Conservation (phyloP, 2,113 vertebrate genomes). For the Azemiops feae region DNA sequence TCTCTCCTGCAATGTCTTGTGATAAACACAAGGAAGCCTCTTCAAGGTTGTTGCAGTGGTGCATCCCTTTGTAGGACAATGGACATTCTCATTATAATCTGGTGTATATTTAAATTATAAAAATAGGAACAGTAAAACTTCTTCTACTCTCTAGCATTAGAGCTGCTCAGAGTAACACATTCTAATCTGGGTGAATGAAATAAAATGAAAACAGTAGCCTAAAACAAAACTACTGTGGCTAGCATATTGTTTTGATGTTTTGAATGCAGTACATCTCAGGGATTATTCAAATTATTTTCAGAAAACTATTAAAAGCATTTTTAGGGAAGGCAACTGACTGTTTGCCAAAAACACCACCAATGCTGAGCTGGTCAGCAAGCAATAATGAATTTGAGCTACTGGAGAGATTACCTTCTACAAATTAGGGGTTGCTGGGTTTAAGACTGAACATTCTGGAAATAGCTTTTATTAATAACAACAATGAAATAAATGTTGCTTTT, state of each 20-base stretch:
- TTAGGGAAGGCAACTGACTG: not conserved
- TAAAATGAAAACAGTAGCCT: not conserved
- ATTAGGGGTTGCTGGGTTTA: not conserved
- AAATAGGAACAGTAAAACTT: not conserved
- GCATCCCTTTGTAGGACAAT: not conserved
- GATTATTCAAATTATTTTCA: slow-evolving; percentile 36
- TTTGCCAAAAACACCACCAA: fast-evolving
- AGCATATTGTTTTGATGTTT: not conserved
- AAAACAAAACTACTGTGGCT: not conserved
- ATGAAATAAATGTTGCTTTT: not conserved
- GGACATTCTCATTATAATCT: not conserved
- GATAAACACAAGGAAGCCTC: not conserved
- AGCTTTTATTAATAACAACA: not conserved
- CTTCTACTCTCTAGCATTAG: not conserved
- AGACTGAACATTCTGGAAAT: not conserved
- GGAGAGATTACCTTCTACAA: not conserved
- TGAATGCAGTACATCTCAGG: slow-evolving; percentile 36
- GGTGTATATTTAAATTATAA: not conserved
- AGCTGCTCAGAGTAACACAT: not conserved
- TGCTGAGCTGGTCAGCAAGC: not conserved
- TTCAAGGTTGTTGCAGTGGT: not conserved
- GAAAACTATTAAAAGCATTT: slow-evolving; percentile 1
- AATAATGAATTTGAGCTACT: not conserved
- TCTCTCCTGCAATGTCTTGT: not conserved
- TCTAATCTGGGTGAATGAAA: not conserved